Base-by-base conservation (phyloP, 1,140 invertebrate genomes). In the Drosophila arawakana region DNA sequence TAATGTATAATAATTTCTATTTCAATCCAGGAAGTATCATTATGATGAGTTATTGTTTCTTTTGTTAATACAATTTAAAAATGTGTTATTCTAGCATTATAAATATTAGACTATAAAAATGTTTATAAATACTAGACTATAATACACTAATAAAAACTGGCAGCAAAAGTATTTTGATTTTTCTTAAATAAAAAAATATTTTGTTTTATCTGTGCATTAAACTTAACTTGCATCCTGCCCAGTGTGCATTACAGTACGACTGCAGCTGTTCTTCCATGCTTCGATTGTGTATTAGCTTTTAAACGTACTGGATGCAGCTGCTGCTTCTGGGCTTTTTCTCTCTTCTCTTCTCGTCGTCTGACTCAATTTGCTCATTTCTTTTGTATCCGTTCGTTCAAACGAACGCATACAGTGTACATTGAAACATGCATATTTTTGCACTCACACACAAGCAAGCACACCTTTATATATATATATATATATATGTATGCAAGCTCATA, bases 201-300 rank as follows among this genome's bases (percentile, higher is more conserved):
- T 30, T 3, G 6, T 30, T 30, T 30, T 30, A 2, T 0, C 10
- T 39, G 7, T 39, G 9, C 37, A 39, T 39, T 3, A 41, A 41
- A 2, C 11, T 41, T 10, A 39, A 39, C 37, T 37, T 6, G 9
- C 1, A 15, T 7, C 7, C 30, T 21, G 4, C 9, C 21, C 39
- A 47, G 18, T 41, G 50, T 52, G 9, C 8, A 4, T 35, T 46
- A 34, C 58, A 39, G 44, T 52, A 37, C 39, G 44, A 13, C 44
- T 75, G 58, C 59, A 62, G 61, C 52, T 63, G 67, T 71, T 75
- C 59, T 57, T 49, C 41, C 44, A 34, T 71, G 67, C 37, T 74
- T 74, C 67, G 67, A 75, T 52, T 71, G 37, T 58, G 67, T 58
- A 71, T 58, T 75, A 63, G 66, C 39, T 74, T 49, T 63, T 73